These are phyloP conservation scores for Hyles vespertilio DNA, from an alignment of 1,140 invertebrate genomes.

Conservation along the genomic window DNA sequence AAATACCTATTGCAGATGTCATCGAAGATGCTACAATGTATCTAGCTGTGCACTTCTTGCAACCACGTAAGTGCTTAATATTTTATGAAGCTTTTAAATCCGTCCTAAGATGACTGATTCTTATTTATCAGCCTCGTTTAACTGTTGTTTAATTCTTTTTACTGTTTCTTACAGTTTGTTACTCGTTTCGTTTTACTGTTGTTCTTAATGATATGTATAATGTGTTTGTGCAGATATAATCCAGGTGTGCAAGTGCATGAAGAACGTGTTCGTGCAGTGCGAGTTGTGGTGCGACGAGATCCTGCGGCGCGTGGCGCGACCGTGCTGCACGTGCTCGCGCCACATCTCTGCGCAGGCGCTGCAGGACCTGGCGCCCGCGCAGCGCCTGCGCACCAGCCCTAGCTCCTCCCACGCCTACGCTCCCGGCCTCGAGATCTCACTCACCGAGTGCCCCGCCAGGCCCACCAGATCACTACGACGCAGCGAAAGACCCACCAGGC, in stretches of 20 bases:
- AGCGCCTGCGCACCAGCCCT: slow-evolving; percentile 23
- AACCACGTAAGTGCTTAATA: slow-evolving; percentile 42
- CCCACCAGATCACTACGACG: slow-evolving; percentile 9
- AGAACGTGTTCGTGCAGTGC: slow-evolving; percentile 62
- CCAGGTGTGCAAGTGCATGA: slow-evolving; percentile 67
- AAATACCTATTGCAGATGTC: slow-evolving; percentile 40
- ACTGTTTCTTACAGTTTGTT: background rate
- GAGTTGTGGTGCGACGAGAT: slow-evolving; percentile 63
- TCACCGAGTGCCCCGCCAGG: slow-evolving; percentile 37
- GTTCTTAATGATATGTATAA: background rate
- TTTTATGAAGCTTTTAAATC: background rate
- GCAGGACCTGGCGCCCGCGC: slow-evolving; percentile 32
- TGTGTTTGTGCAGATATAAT: slow-evolving; percentile 34
- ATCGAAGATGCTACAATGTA: slow-evolving; percentile 54
- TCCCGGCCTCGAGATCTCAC: slow-evolving; percentile 41
- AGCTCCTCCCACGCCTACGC: slow-evolving; percentile 27
- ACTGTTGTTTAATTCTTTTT: background rate
- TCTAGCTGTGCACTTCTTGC: slow-evolving; percentile 47
- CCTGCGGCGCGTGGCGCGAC: slow-evolving; percentile 43
- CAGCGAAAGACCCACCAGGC: background rate
- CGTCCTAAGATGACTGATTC: too few relatives aligned
- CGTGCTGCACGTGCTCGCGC: slow-evolving; percentile 52
- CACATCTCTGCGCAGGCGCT: slow-evolving; percentile 47
- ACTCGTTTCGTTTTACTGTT: too few relatives aligned
- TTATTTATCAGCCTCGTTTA: background rate